Percentiles rank a stretch among this genome's conserved stretches.
Evolutionary conservation across 2,888 invertebrate species (phyloP).

Genomic region (Cosmorhoe ocellata): DNA sequence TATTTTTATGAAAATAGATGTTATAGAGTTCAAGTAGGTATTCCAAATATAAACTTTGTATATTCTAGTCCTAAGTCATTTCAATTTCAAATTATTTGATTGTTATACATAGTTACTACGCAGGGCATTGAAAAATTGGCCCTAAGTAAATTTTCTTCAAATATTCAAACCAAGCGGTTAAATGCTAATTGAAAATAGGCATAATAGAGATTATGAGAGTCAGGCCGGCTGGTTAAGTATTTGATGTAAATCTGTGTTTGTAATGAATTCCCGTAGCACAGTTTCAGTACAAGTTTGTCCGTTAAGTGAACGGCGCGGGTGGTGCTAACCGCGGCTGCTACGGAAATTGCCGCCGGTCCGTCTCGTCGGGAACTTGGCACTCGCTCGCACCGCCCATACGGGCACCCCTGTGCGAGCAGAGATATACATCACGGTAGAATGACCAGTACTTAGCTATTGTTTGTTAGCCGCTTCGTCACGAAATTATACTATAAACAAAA

Average conservation of each 20-base stretch:
- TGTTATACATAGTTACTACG: too few species aligned
- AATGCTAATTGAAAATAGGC: too few species aligned
- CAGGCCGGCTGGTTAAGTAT: not conserved
- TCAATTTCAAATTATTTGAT: too few species aligned
- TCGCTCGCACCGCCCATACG: slow-evolving; percentile 44
- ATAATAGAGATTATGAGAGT: not conserved
- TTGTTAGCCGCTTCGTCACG: too few species aligned
- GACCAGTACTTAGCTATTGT: not conserved
- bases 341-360: slow-evolving; percentile 67
- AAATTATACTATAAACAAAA: too few species aligned
- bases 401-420: slow-evolving; percentile 2
- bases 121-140: too few species aligned
- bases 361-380: slow-evolving; percentile 49
- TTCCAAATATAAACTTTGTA: too few species aligned
- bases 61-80: too few species aligned
- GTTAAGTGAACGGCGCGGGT: slow-evolving; percentile 63
- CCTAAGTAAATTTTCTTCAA: too few species aligned
- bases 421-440: slow-evolving; percentile 1
- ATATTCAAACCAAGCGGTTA: too few species aligned
- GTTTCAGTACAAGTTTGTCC: slow-evolving; percentile 41
- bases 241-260: slow-evolving; percentile 4
- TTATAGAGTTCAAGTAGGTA: too few species aligned
- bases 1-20: too few species aligned
- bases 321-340: slow-evolving; percentile 58
- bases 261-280: slow-evolving; percentile 6